Evolutionary conservation across 2,797 vertebrate genomes (phyloP).

Genomic region (Apodemus agrarius): DNA sequence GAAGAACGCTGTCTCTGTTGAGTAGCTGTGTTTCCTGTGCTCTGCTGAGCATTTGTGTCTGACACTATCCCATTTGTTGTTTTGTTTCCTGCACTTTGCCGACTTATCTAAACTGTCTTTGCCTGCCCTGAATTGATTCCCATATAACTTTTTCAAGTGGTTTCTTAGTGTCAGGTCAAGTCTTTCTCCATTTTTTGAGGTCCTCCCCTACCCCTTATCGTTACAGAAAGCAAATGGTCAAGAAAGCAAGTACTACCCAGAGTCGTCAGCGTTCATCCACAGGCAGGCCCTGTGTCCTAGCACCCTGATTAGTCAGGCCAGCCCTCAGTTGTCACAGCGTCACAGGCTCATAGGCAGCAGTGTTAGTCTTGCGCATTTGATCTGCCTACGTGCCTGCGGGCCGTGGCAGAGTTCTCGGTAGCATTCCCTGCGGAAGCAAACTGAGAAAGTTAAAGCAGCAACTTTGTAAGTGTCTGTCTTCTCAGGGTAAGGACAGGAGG

Average conservation of each 20-base stretch:
- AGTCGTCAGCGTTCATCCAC: not conserved
- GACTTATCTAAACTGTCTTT: not conserved
- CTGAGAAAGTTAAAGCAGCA: not conserved
- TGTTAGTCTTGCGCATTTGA: not conserved
- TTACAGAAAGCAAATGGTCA: not conserved
- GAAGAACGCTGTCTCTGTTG: not conserved
- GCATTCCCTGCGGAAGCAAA: not conserved
- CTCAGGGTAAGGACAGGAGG: not conserved
- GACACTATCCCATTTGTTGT: not conserved
- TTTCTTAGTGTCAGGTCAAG: not conserved
- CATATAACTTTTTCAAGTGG: not conserved
- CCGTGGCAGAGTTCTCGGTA: not conserved
- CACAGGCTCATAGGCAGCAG: not conserved
- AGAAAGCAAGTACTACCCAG: not conserved
- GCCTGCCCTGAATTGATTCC: not conserved
- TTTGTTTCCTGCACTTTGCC: not conserved
- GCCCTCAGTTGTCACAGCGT: not conserved
- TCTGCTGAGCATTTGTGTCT: not conserved
- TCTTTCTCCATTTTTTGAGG: not conserved
- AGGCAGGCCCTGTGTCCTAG: not conserved
- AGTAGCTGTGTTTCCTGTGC: not conserved
- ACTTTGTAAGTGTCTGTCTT: not conserved
- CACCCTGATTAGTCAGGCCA: not conserved
- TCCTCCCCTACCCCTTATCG: not conserved
- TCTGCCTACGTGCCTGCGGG: not conserved